Evolutionary conservation across 2,888 invertebrate species (phyloP), one percentile per base, ranked within the genome.

Genomic region (Xanthorhoe spadicearia): DNA sequence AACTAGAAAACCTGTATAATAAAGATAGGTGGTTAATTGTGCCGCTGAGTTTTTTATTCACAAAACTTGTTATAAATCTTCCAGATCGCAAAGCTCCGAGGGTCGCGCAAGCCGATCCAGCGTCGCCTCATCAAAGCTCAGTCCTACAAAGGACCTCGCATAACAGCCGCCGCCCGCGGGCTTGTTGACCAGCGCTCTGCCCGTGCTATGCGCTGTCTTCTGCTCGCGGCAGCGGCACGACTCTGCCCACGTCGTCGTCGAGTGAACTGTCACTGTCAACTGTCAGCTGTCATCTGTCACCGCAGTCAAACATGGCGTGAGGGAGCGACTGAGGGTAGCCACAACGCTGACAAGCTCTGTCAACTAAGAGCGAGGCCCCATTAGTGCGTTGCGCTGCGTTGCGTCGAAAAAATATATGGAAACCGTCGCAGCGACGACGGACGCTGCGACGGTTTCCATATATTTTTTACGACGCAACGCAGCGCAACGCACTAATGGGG

Each of bases 61-160:
- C n/a, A n/a, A 38, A 38, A 3, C 4, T 43, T 43, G 43, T 7
- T 38, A 6, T 48, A 17, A 5, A 17, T n/a, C 54, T 53, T 66
- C 38, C 10, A 93, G 93, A 81, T 92, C 90, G 13, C 87, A 85
- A 53, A 86, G 87, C n/a, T 82, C 91, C 0, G 92, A 88, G 70
- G 92, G 90, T 2, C 86, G 93, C 0, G 85, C 84, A 68, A 90
- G 90, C 70, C 89, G 93, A 17, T 81, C 88, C 0, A 91, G 91
- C 78, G 81, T 75, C 4, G 79, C 87, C 18, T 90, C 91, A 28
- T 84, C 86, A 62, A 90, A 92, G 84, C 88, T 84, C 54, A 70
- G 61, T 46, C 68, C 68, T 7, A 83, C 82, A 1, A 89, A 89
- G 77, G 93, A 93, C 66, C 86, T 81, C 83, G 93, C 93, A 86